phyloP scores from a whole-genome alignment of 2,797 vertebrate genomes.

The Spatula versicolor region DNA sequence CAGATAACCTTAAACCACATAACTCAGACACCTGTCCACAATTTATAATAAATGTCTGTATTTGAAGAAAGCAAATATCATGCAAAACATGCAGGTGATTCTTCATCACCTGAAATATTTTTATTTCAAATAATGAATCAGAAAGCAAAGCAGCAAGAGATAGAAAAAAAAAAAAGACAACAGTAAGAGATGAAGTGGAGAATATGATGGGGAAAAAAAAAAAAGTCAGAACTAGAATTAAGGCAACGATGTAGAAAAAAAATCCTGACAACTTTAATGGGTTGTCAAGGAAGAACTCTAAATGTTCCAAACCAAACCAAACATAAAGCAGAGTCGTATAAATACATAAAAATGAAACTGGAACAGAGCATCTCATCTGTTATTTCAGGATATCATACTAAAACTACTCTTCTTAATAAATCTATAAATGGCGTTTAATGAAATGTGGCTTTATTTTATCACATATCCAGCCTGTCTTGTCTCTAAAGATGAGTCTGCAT shows the following conservation, averaged over 20 bases:
- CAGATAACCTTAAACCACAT: background rate
- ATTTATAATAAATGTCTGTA: background rate
- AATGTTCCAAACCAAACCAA: constrained; percentile 3
- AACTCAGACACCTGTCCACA: background rate
- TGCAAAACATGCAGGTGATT: background rate
- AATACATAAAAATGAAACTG: background rate
- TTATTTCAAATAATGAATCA: background rate
- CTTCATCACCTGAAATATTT: background rate
- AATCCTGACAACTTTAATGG: constrained; percentile 30
- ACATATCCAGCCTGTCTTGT: background rate
- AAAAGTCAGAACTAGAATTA: constrained; percentile 41
- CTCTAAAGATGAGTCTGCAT: background rate
- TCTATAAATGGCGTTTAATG: background rate
- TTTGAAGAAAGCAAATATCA: background rate
- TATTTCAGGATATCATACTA: constrained; percentile 2
- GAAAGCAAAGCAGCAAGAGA: background rate
- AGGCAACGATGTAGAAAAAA: constrained; percentile 58
- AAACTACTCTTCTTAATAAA: background rate
- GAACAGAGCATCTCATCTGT: background rate
- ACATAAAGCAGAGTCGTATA: background rate
- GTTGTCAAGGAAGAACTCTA: constrained; percentile 7
- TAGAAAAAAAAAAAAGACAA: background rate
- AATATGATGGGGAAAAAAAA: background rate
- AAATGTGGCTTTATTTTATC: background rate
- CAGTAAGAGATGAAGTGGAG: background rate